Conservation (phyloP, 2,888 invertebrate genomes). For the Ptycholaimellus sp. region DNA sequence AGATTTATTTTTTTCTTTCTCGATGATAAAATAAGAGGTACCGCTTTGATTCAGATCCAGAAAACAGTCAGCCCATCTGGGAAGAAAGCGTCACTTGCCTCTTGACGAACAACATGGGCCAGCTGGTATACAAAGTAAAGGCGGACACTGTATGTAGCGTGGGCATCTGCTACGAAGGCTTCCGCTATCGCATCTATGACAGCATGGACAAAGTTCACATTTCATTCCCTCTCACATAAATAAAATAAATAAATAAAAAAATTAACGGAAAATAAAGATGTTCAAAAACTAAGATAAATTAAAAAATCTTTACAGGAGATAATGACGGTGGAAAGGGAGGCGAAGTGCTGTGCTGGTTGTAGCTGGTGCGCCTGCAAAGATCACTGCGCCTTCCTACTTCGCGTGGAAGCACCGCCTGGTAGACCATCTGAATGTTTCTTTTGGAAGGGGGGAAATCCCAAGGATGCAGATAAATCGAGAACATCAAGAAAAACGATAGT, state of each 20-base stretch:
- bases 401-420: slow-evolving; percentile 4
- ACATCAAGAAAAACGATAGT: no score
- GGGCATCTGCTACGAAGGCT: slow-evolving; percentile 26
- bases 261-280: no score
- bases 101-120: slow-evolving; percentile 7
- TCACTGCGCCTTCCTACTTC: neutral
- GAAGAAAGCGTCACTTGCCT: no score
- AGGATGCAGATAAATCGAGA: no score
- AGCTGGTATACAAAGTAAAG: slow-evolving; percentile 8
- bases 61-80: no score
- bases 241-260: no score
- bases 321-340: neutral
- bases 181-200: slow-evolving; percentile 26
- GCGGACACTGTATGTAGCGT: slow-evolving; percentile 23
- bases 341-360: neutral
- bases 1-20: slow-evolving; percentile 6
- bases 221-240: neutral
- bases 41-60: no score
- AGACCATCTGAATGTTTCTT: no score
- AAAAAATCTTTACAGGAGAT: neutral
- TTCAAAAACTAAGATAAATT: no score
- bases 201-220: slow-evolving; percentile 17
- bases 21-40: slow-evolving; percentile 7
- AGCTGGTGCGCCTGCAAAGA: slow-evolving; percentile 1
- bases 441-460: no score